Base-by-base conservation (phyloP, 2,888 invertebrate species). In the Netelia melanura region DNA sequence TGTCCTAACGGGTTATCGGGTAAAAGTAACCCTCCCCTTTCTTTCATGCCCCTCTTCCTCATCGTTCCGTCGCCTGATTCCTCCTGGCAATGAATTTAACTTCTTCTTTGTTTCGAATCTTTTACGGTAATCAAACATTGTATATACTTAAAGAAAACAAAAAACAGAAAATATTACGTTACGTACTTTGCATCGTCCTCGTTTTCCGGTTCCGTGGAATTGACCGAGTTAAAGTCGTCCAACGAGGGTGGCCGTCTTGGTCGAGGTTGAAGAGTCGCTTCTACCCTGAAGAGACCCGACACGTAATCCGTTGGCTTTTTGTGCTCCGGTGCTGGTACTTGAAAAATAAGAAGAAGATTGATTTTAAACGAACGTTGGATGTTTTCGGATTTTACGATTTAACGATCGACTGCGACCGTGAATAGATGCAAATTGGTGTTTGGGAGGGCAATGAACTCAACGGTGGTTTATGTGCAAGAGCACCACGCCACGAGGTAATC, bases 251-350 rank as follows among this genome's bases (percentile, higher is more conserved):
- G 90, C 71, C 91, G 91, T 87, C 93, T 91, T 38, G 94, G 94
- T 90, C 95, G 93, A 17, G 95, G 94, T 87, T 94, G 94, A 74
- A 94, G 93, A 48, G 94, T 94, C 71, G 95, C 94, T 89, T 96
- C 95, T 86, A 95, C 94, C 90, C 95, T 95, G 92, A 96, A 96
- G 86, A 97, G 92, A 74, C 96, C 96, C 88, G 95, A 94, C 89
- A 97, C 96, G 92, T 96, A 97, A 92, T 96, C 96, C 86, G 96
- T 96, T 64, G 96, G 95, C 89, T 96, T 96, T 92, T 96, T 96
- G 90, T 96, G 95, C 89, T 96, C 96, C 56, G 96, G 95, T 83
- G 95, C 95, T 91, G 96, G 96, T 91, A 95, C 96, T 96, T 92
- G 76, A 86, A 87, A 83, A 67, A 85, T 83, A 77, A 86, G 81